phyloP scores from a whole-genome alignment of 35 echinoderm and acorn worm genomes.

The Lytechinus pictus region DNA sequence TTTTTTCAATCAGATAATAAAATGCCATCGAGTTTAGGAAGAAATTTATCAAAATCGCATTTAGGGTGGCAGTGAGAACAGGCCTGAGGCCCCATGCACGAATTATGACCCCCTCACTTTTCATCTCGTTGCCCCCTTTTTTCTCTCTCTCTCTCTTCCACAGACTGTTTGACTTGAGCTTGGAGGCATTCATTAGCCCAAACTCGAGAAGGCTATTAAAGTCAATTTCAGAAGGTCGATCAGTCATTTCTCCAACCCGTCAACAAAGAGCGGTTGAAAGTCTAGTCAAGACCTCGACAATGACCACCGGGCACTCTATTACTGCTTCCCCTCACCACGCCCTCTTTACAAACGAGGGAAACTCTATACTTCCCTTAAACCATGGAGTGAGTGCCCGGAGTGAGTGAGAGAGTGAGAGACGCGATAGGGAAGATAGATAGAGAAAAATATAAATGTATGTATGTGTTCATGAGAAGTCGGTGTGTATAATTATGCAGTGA shows the following conservation, averaged over 20 bases:
- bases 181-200: conserved; percentile 46
- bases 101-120: conserved; percentile 23
- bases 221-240: conserved; percentile 53
- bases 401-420: neutral
- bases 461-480: no score
- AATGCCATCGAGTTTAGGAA: no score
- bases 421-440: neutral
- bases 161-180: neutral
- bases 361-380: neutral
- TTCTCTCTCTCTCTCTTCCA: neutral
- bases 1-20: no score
- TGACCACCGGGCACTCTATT: conserved; percentile 11
- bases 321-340: conserved; percentile 29
- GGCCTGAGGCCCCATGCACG: neutral
- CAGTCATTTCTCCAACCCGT: conserved; percentile 36
- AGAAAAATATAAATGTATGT: neutral
- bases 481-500: no score
- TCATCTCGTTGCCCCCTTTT: neutral
- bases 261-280: conserved; percentile 18
- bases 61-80: neutral
- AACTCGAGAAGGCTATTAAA: conserved; percentile 52
- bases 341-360: neutral
- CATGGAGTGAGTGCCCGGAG: neutral
- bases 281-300: conserved; percentile 14
- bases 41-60: no score